These are phyloP conservation scores for Lytechinus pictus DNA, from an alignment of 35 echinoderm and acorn worm genomes.

Conservation along the genomic window DNA sequence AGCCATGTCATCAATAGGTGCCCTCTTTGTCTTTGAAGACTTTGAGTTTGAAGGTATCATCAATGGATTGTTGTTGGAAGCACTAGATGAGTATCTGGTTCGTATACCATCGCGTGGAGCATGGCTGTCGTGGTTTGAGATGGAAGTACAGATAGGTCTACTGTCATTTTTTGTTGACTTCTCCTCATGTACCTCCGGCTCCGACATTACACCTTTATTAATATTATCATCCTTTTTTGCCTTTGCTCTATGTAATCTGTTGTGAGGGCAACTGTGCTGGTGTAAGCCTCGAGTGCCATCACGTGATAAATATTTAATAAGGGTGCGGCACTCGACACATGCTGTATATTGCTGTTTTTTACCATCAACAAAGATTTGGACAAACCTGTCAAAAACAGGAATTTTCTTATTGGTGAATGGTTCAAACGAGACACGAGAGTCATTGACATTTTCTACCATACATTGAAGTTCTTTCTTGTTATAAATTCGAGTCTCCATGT, in stretches of 20 bases:
- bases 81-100: background rate
- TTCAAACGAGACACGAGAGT: slow-evolving; percentile 27
- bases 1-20: background rate
- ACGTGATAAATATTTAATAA: slow-evolving; percentile 29
- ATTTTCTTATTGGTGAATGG: slow-evolving; percentile 32
- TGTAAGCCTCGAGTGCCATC: slow-evolving; percentile 38
- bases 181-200: background rate
- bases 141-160: background rate
- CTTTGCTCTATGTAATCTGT: background rate
- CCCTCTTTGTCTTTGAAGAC: background rate
- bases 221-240: background rate
- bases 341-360: slow-evolving; percentile 21
- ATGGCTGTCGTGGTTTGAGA: background rate
- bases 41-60: background rate
- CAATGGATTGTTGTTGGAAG: background rate
- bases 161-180: background rate
- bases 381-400: slow-evolving; percentile 29
- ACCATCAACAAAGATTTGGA: slow-evolving; percentile 27
- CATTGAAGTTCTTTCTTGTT: slow-evolving; percentile 32
- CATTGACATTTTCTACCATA: slow-evolving; percentile 28
- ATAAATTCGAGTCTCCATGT: background rate
- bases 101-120: background rate
- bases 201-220: background rate
- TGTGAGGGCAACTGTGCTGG: slow-evolving; percentile 3
- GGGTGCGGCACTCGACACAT: slow-evolving; percentile 22